phyloP scores from a whole-genome alignment of 2,797 vertebrate genomes.

The Australoheros facetus region DNA sequence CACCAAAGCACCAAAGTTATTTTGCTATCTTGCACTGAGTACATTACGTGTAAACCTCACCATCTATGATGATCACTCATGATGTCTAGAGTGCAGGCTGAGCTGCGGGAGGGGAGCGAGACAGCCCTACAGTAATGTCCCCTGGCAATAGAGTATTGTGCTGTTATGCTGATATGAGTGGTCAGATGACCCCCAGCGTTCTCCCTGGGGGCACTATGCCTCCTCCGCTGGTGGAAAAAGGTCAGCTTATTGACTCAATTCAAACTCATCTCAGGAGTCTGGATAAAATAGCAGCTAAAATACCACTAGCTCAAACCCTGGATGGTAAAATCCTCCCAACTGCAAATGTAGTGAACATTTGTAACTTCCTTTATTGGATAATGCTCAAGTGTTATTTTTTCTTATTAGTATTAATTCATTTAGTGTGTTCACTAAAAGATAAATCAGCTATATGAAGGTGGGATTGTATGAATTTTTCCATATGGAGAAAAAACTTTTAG shows the following conservation, averaged over 20 bases:
- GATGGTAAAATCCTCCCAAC: background rate
- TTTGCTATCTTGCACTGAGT: background rate
- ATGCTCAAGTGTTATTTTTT: background rate
- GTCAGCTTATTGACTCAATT: constrained; percentile 70
- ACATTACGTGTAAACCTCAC: background rate
- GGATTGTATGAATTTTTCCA: background rate
- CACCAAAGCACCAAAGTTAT: background rate
- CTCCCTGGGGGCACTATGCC: constrained; percentile 43
- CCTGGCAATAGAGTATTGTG: constrained; percentile 4
- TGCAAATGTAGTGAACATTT: no score
- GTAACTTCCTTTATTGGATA: no score
- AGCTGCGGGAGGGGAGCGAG: constrained; percentile 1
- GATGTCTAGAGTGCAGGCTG: constrained; percentile 2
- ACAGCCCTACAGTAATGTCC: constrained; percentile 19
- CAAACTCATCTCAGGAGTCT: constrained; percentile 51
- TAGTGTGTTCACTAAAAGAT: background rate
- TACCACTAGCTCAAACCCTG: background rate
- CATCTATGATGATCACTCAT: background rate
- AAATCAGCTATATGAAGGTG: background rate
- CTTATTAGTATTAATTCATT: background rate
- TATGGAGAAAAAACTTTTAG: background rate
- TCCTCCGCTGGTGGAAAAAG: constrained; percentile 55
- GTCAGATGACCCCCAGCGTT: constrained; percentile 31
- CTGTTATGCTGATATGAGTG: constrained; percentile 41
- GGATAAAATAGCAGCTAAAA: constrained; percentile 48